Evolutionary conservation across 2,797 vertebrate species (phyloP), one percentile per base, ranked within the genome.

Genomic region (Bothrops alternatus): DNA sequence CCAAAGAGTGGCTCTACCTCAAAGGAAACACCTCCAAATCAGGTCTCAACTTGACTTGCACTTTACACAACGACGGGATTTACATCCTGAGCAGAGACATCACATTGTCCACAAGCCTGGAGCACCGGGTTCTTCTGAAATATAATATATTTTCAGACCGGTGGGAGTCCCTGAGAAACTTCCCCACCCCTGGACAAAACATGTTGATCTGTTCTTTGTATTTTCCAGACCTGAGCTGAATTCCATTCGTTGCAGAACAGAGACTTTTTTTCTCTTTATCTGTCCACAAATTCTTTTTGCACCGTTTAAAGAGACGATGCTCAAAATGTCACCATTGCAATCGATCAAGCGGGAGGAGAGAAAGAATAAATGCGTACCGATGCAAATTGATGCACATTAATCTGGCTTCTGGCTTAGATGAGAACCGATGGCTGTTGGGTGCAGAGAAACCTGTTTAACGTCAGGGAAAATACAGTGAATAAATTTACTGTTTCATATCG

Each of bases 81-180:
- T 99, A 99, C 97, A 99, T 99, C 95, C 97, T 99, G 98, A 99
- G 98, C 95, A 98, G 99, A 12, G 99, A 99, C 7, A 98, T 99
- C n/a, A 98, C 98, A 82, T 97, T 98, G 37, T 98, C 98, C 90
- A 98, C 98, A 93, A 98, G 98, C 96, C 93, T 98, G 96, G 98
- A 99, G 94, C 99, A 98, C 94, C 98, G 98, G 0, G 98, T 99
- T 87, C 99, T 99, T 90, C 98, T 99, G 42, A 99, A 99, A 94
- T 99, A 99, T 95, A 98, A 99, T 95, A 98, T 99, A 94, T 99
- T 99, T 93, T 97, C 98, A 0, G 98, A 98, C 3, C 98, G 97
- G 55, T 99, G 99, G 98, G 99, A 99, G 94, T 97, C 98, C 3
- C 98, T 99, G 61, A 97, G 99, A 4, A 98, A 98, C 89, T 98